phyloP scores from a whole-genome alignment of 2,113 vertebrate species.

The Marmota monax region DNA sequence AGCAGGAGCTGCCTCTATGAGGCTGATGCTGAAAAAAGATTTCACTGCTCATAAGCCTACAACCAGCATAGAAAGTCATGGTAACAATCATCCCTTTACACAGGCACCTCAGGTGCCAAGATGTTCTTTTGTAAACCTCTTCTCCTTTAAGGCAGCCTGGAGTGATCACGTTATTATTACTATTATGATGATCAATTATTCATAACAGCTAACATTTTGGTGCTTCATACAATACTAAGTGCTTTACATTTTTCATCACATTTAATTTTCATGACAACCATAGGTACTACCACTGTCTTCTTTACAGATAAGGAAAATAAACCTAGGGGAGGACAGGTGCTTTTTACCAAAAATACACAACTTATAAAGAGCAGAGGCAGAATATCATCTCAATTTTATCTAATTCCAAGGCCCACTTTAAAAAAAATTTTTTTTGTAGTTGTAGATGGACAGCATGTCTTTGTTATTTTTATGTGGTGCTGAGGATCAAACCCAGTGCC shows the following conservation, averaged over 20 bases:
- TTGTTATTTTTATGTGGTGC: no score
- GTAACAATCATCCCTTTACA: conserved; percentile 46
- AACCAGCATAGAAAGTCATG: conserved; percentile 34
- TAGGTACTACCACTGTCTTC: neutral
- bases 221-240: conserved; percentile 19
- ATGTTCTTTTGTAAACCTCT: conserved; percentile 31
- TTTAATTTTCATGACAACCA: conserved; percentile 31
- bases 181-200: neutral
- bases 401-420: neutral
- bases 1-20: conserved; percentile 61
- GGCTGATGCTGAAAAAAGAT: conserved; percentile 57
- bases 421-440: no score
- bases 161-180: conserved; percentile 11
- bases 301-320: conserved; percentile 38
- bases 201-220: conserved; percentile 50
- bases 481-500: no score
- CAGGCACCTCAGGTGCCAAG: neutral
- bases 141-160: neutral
- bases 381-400: conserved; percentile 19
- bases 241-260: conserved; percentile 9
- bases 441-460: no score
- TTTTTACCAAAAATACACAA: conserved; percentile 43
- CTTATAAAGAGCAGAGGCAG: neutral
- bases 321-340: neutral
- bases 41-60: conserved; percentile 39